These are phyloP conservation scores for Dryadula phaetusa DNA, from an alignment of 2,888 invertebrate species.

Conservation along the genomic window DNA sequence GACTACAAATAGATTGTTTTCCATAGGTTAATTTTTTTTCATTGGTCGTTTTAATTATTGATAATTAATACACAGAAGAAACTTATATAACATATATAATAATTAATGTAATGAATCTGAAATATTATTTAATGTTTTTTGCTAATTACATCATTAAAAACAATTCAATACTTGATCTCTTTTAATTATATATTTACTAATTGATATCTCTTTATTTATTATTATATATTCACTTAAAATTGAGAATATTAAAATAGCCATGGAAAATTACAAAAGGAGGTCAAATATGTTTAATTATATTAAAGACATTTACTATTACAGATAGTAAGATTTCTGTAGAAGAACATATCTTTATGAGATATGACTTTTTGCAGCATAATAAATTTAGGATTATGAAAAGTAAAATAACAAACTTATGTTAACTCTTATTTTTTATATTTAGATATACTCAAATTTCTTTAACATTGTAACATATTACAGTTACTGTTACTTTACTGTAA, in stretches of 20 bases:
- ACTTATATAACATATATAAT: background rate
- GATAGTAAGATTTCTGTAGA: too few species aligned
- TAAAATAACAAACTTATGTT: too few species aligned
- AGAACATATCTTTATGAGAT: too few species aligned
- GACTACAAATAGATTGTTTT: constrained; percentile 37
- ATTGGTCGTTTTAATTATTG: constrained; percentile 10
- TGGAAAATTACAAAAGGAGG: background rate
- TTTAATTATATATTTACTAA: background rate
- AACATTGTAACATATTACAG: too few species aligned
- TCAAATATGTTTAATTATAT: background rate
- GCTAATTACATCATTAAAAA: constrained; percentile 1
- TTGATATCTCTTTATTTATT: background rate
- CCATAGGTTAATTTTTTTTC: constrained; percentile 41
- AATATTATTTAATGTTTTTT: background rate
- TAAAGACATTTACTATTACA: too few species aligned
- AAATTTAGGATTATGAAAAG: too few species aligned
- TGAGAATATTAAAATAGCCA: constrained; percentile 8
- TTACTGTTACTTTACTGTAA: too few species aligned
- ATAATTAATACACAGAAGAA: background rate
- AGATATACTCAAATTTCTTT: too few species aligned
- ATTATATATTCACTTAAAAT: background rate
- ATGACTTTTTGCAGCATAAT: too few species aligned
- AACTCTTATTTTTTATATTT: too few species aligned
- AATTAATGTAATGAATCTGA: background rate
- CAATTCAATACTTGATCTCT: background rate